Conservation (phyloP, 2,113 vertebrate species). For the Fukomys damarensis region DNA sequence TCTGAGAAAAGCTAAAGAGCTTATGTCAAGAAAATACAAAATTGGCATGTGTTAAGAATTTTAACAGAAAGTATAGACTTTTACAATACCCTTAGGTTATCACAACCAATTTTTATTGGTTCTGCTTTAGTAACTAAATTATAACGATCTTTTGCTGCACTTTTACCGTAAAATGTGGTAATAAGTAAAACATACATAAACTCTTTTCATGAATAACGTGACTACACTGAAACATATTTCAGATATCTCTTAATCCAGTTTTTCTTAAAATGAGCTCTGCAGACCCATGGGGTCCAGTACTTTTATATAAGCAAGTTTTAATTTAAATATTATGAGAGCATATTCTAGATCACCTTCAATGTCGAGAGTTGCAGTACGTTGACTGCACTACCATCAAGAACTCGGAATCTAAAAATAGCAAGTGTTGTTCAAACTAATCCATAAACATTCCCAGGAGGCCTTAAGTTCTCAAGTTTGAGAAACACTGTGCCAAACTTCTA, state of each 20-base stretch:
- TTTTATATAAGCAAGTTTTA: conserved; percentile 22
- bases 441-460: background rate
- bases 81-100: conserved; percentile 18
- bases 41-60: conserved; percentile 34
- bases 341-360: background rate
- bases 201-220: background rate
- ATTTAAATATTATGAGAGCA: background rate
- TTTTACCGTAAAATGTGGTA: conserved; percentile 56
- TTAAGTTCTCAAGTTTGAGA: conserved; percentile 11
- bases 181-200: background rate
- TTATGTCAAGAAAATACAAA: conserved; percentile 41
- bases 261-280: conserved; percentile 27
- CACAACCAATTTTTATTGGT: background rate
- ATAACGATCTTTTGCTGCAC: background rate
- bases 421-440: background rate
- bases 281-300: background rate
- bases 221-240: background rate
- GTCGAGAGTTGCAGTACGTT: background rate
- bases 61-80: conserved; percentile 8
- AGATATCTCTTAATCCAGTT: background rate
- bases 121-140: conserved; percentile 43
- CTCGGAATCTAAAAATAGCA: conserved; percentile 2
- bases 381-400: background rate
- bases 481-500: background rate
- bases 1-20: background rate